Evolutionary conservation across 2,113 vertebrate genomes (phyloP), one percentile per base, ranked within the genome.

Genomic region (Uria lomvia): DNA sequence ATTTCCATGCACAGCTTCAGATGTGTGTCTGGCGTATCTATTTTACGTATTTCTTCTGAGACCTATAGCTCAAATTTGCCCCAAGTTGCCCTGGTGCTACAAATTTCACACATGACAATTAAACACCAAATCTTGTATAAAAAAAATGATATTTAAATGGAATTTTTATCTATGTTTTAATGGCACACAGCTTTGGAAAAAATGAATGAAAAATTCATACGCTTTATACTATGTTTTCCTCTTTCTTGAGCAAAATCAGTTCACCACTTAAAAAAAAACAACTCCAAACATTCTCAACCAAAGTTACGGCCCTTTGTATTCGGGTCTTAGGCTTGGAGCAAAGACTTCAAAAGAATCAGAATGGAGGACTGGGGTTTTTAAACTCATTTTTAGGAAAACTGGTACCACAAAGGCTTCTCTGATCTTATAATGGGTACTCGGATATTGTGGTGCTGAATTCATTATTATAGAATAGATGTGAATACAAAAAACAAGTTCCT

Each of bases 321-420:
- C 65, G 87, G 66, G 55, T 94, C 83, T 80, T 84, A 32, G 29
- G 30, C 94, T 97, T 97, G 86, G 87, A 94, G 96, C 62, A 86
- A 95, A 97, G 90, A 96, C 97, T 97, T 97, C 97, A 98, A 97
- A 98, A 96, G 96, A 92, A 77, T 71, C 32, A 75, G 94, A 73
- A 84, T 82, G 80, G 59, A 93, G 59, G 43, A 88, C 58, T 76
- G 42, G n/a, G n/a, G 9, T 2, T 24, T 88, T 96, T 89, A 15
- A 60, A 89, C 68, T 47, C 1, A 53, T 38, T 97, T 96, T 96
- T 96, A 96, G 96, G 92, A 96, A 97, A 97, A 96, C 62, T 86
- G 87, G 93, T 88, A 66, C 92, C 95, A 97, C 93, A 97, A 96
- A 92, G 96, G 91, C 65, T 88, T 95, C 96, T 97, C 94, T 97